These are phyloP conservation scores for Naso thynnoides DNA, from an alignment of 2,797 vertebrate species.

Conservation along the genomic window DNA sequence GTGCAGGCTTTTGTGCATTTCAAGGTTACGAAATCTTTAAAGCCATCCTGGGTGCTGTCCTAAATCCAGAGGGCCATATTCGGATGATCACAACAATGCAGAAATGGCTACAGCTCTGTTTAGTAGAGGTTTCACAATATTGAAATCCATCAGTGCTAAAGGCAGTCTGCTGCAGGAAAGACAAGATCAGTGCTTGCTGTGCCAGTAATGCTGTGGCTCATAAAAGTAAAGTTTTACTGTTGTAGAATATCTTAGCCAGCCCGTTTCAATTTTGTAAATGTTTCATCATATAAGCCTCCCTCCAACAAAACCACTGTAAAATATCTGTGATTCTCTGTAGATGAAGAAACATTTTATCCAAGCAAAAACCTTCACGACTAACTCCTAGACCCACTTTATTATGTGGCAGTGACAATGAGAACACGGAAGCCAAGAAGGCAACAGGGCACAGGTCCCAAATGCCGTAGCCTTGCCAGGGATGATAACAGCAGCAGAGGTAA, in stretches of 20 bases:
- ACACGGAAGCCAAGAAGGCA: constrained; percentile 58
- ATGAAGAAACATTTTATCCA: constrained; percentile 39
- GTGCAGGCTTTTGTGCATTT: constrained; percentile 44
- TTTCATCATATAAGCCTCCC: constrained; percentile 54
- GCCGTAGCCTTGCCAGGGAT: constrained; percentile 65
- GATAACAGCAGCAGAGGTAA: constrained; percentile 75
- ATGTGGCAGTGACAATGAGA: constrained; percentile 61
- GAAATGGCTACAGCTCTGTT: constrained; percentile 34
- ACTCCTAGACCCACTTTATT: constrained; percentile 57
- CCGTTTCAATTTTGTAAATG: constrained; percentile 58
- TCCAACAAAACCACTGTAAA: constrained; percentile 20
- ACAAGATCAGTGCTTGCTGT: constrained; percentile 19
- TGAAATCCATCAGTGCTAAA: constrained; percentile 43
- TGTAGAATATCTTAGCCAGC: constrained; percentile 29
- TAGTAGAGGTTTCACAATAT: constrained; percentile 23
- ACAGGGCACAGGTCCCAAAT: constrained; percentile 66
- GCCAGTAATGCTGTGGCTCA: constrained; percentile 37
- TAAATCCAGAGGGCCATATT: constrained; percentile 47
- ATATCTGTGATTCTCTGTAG: constrained; percentile 39
- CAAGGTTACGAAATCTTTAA: constrained; percentile 48
- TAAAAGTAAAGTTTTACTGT: constrained; percentile 47
- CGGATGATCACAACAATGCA: constrained; percentile 52
- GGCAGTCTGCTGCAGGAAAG: constrained; percentile 9
- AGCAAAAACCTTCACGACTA: constrained; percentile 35
- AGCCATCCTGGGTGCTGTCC: constrained; percentile 42